A percentile compares a stretch with the other conserved stretches of the same genome.
phyloP scores from a whole-genome alignment of 1,140 invertebrate genomes.

The Sarcophaga peregrina region DNA sequence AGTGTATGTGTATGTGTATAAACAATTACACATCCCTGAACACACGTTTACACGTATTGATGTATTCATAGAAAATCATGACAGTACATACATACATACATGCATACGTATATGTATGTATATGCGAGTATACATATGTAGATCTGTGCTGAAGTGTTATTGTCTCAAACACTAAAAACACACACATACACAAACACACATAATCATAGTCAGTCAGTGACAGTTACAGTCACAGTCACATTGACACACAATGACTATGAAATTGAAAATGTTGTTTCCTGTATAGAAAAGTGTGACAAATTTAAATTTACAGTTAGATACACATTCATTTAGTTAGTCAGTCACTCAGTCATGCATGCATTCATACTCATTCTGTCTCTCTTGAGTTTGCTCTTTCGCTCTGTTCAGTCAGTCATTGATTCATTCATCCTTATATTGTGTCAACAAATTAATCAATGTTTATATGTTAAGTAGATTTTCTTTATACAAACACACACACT shows the following conservation, averaged over 20 bases:
- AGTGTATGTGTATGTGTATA: no score
- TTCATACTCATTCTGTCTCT: neutral
- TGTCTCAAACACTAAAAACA: no score
- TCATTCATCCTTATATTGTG: slow-evolving; percentile 23
- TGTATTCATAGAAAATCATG: no score
- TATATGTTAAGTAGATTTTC: slow-evolving; percentile 27
- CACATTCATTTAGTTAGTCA: neutral
- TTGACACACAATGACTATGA: neutral
- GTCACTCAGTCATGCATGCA: neutral
- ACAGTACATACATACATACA: neutral
- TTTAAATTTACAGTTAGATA: neutral
- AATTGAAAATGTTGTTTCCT: neutral
- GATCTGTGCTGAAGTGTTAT: neutral
- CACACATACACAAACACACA: no score
- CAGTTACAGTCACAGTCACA: neutral
- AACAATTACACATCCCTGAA: no score
- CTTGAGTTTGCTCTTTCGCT: no score
- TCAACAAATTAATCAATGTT: slow-evolving; percentile 36
- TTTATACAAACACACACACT: neutral
- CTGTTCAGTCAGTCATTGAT: neutral
- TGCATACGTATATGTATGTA: neutral
- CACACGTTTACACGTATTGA: no score
- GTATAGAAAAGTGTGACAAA: neutral
- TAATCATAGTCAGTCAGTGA: no score
- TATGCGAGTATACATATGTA: neutral